These are phyloP conservation scores for Sebastes kiyomatsui DNA, from an alignment of 2,797 vertebrate species.

Conservation along the genomic window DNA sequence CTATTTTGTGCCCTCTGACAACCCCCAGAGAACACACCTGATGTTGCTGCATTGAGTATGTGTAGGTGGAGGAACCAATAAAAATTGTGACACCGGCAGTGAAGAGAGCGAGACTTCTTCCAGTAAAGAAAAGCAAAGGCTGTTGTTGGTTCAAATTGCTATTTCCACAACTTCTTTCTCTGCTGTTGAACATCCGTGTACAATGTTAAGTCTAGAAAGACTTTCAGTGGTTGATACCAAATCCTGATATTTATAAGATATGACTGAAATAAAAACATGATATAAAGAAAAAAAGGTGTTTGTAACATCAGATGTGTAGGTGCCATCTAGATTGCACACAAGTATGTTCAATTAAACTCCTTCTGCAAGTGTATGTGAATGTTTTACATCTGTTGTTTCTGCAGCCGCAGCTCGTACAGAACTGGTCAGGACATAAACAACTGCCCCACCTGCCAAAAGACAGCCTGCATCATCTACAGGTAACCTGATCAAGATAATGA, in stretches of 20 bases:
- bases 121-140: not conserved
- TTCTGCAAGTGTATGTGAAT: slow-evolving; percentile 1
- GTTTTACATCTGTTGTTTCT: slow-evolving; percentile 71
- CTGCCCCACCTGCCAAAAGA: slow-evolving; percentile 97
- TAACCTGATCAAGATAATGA: slow-evolving; percentile 73
- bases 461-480: slow-evolving; percentile 99
- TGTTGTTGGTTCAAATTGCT: not conserved
- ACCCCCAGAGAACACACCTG: slow-evolving; percentile 3
- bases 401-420: slow-evolving; percentile 94
- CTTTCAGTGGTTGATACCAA: not conserved
- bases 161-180: not conserved
- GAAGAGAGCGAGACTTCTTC: not conserved
- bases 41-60: not conserved
- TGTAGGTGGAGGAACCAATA: slow-evolving; percentile 7
- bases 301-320: not conserved
- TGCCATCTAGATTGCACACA: not conserved
- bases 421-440: slow-evolving; percentile 99
- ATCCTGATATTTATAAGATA: not conserved
- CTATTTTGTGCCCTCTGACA: slow-evolving; percentile 28
- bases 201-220: not conserved
- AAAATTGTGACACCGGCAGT: slow-evolving; percentile 22
- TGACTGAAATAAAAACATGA: not conserved
- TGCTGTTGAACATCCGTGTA: not conserved
- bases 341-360: not conserved
- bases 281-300: not conserved